Evolutionary conservation across 2,888 invertebrate genomes (phyloP).

Genomic region (Drosophila borealis): DNA sequence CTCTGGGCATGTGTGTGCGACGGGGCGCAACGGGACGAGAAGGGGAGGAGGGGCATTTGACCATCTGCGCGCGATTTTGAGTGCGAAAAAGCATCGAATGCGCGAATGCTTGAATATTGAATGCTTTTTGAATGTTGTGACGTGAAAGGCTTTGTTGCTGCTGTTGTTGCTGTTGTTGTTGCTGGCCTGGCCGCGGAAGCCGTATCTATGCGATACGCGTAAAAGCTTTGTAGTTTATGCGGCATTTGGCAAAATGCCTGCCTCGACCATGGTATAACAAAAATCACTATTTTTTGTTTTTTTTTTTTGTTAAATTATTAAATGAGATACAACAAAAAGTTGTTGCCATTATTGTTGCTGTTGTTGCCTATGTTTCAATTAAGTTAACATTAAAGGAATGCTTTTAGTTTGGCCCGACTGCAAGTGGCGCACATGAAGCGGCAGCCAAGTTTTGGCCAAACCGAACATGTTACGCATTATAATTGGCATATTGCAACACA

Average conservation of each 20-base stretch:
- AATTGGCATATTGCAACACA: constrained; percentile 68
- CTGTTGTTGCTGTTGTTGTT: constrained; percentile 1
- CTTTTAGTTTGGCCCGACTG: constrained; percentile 61
- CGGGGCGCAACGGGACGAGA: not conserved
- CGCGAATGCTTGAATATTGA: constrained; percentile 21
- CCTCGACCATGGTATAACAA: not conserved
- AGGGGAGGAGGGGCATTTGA: constrained; percentile 1
- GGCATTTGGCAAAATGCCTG: constrained; percentile 73
- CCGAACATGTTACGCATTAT: constrained; percentile 76
- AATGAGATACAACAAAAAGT: constrained; percentile 49
- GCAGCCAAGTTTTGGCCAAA: constrained; percentile 58
- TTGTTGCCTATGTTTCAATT: constrained; percentile 65
- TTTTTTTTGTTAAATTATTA: constrained; percentile 63
- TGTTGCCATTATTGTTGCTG: constrained; percentile 26
- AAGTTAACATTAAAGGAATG: constrained; percentile 77
- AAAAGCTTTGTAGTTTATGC: constrained; percentile 79
- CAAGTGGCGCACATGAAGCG: constrained; percentile 49
- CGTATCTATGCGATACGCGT: constrained; percentile 74
- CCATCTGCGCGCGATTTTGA: constrained; percentile 35
- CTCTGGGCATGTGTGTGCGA: constrained; percentile 2
- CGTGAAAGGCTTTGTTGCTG: constrained; percentile 44
- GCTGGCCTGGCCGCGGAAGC: constrained; percentile 21
- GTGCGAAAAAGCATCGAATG: constrained; percentile 38
- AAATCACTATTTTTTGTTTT: too few relatives aligned
- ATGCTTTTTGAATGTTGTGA: constrained; percentile 37